Evolutionary conservation across 35 echinoderm and acorn worm species (phyloP).

Genomic region (Patiria miniata): DNA sequence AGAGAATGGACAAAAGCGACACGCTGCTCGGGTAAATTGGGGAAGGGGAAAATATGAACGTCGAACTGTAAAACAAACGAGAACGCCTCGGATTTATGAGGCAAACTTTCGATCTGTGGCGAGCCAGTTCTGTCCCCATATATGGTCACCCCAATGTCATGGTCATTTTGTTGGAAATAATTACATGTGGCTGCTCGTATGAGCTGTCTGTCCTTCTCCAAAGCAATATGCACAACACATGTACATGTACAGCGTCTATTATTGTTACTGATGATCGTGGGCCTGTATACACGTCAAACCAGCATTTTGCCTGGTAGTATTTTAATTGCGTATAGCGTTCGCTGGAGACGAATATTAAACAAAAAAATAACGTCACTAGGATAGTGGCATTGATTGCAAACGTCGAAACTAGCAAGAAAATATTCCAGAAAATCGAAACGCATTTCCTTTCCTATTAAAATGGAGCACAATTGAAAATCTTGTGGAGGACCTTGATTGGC

Average conservation of each 20-base stretch:
- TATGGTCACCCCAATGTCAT: conserved; percentile 3
- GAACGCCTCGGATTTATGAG: not conserved
- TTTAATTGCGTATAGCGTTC: no score
- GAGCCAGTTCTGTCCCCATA: not conserved
- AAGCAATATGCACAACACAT: conserved; percentile 19
- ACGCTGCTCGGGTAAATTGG: not conserved
- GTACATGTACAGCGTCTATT: not conserved
- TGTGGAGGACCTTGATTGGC: not conserved
- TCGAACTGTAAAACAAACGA: not conserved
- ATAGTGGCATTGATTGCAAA: not conserved
- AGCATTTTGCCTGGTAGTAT: no score
- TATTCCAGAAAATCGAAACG: conserved; percentile 11
- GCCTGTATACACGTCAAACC: no score
- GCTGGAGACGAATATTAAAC: no score
- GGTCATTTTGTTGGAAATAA: conserved; percentile 10
- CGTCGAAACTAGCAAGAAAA: conserved; percentile 6
- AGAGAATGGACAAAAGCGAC: not conserved
- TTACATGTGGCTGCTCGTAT: not conserved
- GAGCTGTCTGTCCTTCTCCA: not conserved
- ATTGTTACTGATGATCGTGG: no score
- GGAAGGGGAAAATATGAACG: not conserved
- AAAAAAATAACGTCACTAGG: not conserved
- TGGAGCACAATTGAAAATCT: not conserved
- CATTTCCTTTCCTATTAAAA: conserved; percentile 30
- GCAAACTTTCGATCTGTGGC: not conserved